A percentile compares a stretch with the other conserved stretches of the same genome.
These are phyloP conservation scores for Hippasteria phrygiana DNA, from an alignment of 53 echinoderm and acorn worm genomes.

Conservation along the genomic window DNA sequence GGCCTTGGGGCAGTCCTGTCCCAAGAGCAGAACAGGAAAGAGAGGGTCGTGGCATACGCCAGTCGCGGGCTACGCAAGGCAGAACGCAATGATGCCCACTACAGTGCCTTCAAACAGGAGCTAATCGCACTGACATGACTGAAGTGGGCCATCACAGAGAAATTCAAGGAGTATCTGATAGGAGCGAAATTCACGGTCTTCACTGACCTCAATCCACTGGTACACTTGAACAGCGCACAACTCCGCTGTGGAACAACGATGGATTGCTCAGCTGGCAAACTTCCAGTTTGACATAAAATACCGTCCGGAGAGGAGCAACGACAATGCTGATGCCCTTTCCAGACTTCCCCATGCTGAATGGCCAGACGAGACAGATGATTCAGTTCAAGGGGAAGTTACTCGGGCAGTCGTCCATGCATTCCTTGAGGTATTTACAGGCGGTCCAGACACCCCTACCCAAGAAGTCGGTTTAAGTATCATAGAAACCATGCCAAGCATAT, in stretches of 20 bases:
- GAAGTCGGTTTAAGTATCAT: neutral
- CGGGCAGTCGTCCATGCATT: neutral
- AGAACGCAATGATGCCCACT: slow-evolving; percentile 38
- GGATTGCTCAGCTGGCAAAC: slow-evolving; percentile 25
- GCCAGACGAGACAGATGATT: neutral
- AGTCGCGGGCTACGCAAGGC: slow-evolving; percentile 29
- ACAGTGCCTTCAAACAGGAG: slow-evolving; percentile 36
- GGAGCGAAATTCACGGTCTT: slow-evolving; percentile 33
- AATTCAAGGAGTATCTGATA: slow-evolving; percentile 20
- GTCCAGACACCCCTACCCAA: neutral
- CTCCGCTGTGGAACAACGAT: slow-evolving; percentile 20
- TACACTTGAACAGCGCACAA: neutral
- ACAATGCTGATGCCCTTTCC: slow-evolving; percentile 44
- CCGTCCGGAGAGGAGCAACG: slow-evolving; percentile 2
- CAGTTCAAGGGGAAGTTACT: neutral
- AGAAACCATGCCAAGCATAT: neutral
- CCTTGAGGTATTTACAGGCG: neutral
- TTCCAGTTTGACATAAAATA: slow-evolving; percentile 20
- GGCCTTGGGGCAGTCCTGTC: too few relatives aligned
- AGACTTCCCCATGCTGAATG: neutral
- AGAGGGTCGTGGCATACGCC: too few relatives aligned
- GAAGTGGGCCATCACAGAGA: slow-evolving; percentile 10
- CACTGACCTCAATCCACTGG: slow-evolving; percentile 34
- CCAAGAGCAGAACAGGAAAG: too few relatives aligned
- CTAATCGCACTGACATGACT: slow-evolving; percentile 16